These are phyloP conservation scores for Chunga burmeisteri DNA, from an alignment of 2,113 vertebrate genomes.

Conservation along the genomic window DNA sequence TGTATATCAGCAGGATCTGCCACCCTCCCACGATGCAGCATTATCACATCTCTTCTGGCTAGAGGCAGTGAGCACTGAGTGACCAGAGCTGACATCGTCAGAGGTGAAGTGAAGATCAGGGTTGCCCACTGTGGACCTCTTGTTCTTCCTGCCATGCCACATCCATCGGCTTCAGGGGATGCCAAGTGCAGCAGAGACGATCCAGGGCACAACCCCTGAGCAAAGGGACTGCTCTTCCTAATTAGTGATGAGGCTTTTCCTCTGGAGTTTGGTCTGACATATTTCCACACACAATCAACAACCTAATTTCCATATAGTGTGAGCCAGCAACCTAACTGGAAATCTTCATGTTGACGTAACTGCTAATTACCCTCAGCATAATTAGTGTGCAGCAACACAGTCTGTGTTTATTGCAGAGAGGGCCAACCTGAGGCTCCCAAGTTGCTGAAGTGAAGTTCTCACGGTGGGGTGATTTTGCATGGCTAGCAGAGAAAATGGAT, in stretches of 20 bases:
- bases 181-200: background rate
- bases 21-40: background rate
- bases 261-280: background rate
- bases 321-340: slow-evolving; percentile 10
- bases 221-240: background rate
- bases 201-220: background rate
- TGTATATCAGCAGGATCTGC: background rate
- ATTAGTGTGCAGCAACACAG: background rate
- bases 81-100: background rate
- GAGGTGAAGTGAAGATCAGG: background rate
- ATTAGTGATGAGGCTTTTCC: background rate
- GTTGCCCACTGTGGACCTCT: background rate
- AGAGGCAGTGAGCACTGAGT: background rate
- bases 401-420: background rate
- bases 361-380: background rate
- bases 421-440: background rate
- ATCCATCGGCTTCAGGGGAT: background rate
- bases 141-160: background rate
- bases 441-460: fast-evolving
- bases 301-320: background rate
- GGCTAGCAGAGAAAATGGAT: background rate
- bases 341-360: background rate
- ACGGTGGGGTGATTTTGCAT: background rate
- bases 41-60: background rate
- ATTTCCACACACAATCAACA: background rate